phyloP scores from a whole-genome alignment of 2,888 invertebrate genomes.

The Heliconius sara region DNA sequence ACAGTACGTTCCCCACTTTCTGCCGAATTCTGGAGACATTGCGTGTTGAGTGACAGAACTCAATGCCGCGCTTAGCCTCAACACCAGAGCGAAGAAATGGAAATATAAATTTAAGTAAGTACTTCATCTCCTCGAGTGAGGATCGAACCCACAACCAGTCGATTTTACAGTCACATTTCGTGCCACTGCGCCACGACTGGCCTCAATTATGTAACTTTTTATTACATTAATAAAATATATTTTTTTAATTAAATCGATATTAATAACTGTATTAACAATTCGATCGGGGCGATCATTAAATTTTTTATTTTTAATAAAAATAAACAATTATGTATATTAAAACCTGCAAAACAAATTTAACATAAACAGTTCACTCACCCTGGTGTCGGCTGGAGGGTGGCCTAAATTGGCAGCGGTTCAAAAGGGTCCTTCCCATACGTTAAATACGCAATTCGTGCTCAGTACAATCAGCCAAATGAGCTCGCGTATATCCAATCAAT shows the following conservation, averaged over 20 bases:
- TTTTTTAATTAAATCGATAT: not conserved
- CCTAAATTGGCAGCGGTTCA: constrained; percentile 78
- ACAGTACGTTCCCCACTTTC: no score
- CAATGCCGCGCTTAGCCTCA: no score
- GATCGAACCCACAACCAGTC: no score
- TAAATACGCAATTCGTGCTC: constrained; percentile 81
- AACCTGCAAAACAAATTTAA: constrained; percentile 65
- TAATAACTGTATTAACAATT: not conserved
- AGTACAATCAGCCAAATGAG: constrained; percentile 81
- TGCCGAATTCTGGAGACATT: no score
- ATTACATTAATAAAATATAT: not conserved
- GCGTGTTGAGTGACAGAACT: no score
- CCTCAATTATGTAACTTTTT: not conserved
- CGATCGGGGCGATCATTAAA: not conserved
- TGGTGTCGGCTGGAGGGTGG: constrained; percentile 48
- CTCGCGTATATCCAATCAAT: constrained; percentile 79
- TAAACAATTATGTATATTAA: constrained; percentile 29
- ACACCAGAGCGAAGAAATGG: no score
- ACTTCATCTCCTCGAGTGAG: no score
- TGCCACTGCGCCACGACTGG: no score
- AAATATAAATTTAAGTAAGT: no score
- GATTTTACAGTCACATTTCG: no score
- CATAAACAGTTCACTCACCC: constrained; percentile 66
- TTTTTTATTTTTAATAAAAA: not conserved
- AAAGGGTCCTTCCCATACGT: constrained; percentile 79